These are phyloP conservation scores for Chanos chanos DNA, from an alignment of 2,797 vertebrate species.

Conservation along the genomic window DNA sequence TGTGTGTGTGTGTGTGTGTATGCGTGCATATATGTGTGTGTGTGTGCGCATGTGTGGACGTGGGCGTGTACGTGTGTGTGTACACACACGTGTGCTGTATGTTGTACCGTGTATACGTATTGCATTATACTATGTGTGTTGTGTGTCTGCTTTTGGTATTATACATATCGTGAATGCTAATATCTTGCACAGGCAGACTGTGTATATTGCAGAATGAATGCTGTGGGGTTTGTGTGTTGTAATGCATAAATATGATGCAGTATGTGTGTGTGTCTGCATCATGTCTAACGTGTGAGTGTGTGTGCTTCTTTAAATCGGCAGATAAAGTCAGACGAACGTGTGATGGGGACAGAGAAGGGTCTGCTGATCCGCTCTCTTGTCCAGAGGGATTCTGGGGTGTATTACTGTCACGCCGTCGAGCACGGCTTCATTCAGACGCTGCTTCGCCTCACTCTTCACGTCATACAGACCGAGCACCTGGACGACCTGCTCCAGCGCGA, in stretches of 20 bases:
- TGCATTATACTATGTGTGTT: neutral
- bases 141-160: neutral
- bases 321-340: conserved; percentile 83
- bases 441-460: conserved; percentile 87
- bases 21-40: neutral
- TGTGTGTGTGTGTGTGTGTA: neutral
- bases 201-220: too few relatives aligned
- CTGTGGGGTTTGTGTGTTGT: neutral
- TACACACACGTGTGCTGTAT: neutral
- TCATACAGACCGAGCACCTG: conserved; percentile 88
- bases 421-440: conserved; percentile 96
- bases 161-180: too few relatives aligned
- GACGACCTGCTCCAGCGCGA: conserved; percentile 88
- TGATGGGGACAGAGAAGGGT: conserved; percentile 89
- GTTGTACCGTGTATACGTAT: neutral
- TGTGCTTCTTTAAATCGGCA: conserved; percentile 47
- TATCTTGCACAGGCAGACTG: too few relatives aligned
- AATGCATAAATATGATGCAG: neutral
- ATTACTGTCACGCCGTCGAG: conserved; percentile 92
- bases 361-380: conserved; percentile 86
- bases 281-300: neutral
- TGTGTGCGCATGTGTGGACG: neutral
- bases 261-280: neutral
- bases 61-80: neutral
- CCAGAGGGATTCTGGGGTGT: conserved; percentile 84